phyloP scores from a whole-genome alignment of 2,113 vertebrate species.

The Dinomys branickii region DNA sequence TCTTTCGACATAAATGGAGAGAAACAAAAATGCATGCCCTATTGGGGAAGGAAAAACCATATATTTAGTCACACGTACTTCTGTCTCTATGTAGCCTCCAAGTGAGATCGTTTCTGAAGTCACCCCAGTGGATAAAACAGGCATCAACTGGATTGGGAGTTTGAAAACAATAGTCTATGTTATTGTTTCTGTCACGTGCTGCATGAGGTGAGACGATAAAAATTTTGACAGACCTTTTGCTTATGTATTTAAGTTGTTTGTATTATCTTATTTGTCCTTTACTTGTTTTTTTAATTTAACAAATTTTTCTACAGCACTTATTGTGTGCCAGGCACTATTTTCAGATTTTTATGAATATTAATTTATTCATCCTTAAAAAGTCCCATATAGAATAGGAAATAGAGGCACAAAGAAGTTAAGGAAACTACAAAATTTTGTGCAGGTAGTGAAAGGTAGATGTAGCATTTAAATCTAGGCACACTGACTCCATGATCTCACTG shows the following conservation, averaged over 20 bases:
- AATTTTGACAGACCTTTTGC: background rate
- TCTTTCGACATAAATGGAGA: background rate
- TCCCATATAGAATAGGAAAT: background rate
- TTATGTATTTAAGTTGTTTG: background rate
- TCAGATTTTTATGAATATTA: background rate
- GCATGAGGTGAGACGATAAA: background rate
- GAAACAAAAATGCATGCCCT: background rate
- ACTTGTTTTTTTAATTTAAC: background rate
- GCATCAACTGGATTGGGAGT: background rate
- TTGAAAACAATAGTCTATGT: background rate
- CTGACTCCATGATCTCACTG: background rate
- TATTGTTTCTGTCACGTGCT: background rate
- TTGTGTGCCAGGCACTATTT: background rate
- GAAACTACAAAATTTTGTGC: background rate
- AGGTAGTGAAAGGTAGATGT: background rate
- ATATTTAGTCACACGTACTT: background rate
- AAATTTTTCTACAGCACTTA: background rate
- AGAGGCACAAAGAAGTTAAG: background rate
- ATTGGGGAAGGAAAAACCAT: background rate
- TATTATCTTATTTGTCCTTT: background rate
- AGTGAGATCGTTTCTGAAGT: background rate
- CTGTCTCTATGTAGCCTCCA: background rate
- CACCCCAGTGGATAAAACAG: background rate
- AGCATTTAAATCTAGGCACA: background rate
- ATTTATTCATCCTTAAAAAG: background rate